Evolutionary conservation across 2,797 vertebrate genomes (phyloP).

Genomic region (Pantherophis vulpinus): DNA sequence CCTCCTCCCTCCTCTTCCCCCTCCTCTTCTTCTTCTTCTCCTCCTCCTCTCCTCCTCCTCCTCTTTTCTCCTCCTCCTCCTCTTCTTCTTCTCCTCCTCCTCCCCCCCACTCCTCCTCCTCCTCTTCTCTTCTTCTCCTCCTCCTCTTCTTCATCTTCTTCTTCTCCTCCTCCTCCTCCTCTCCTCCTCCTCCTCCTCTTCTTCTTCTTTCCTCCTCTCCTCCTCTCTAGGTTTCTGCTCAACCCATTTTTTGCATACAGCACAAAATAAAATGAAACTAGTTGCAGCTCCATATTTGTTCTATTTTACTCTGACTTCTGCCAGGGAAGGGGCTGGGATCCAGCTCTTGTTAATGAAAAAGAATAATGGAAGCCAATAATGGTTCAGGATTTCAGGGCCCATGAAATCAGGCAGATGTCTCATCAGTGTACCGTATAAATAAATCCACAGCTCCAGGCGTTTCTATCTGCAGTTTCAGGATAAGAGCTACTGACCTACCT

Average conservation of each 20-base stretch:
- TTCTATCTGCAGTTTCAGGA: neutral
- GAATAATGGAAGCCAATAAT: neutral
- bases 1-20: no score
- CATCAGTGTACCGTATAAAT: no score
- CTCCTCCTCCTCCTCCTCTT: no score
- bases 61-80: no score
- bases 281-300: slow-evolving; percentile 29
- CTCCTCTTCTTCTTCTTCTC: no score
- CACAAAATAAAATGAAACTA: neutral
- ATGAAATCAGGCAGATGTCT: neutral
- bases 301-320: neutral
- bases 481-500: neutral
- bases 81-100: no score
- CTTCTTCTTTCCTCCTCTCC: no score
- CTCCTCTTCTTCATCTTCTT: no score
- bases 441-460: neutral
- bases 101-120: no score
- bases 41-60: no score
- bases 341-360: neutral
- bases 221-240: neutral
- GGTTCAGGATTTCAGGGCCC: neutral
- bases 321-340: neutral
- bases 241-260: neutral
- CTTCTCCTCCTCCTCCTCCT: accelerated
- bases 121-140: no score